phyloP scores from a whole-genome alignment of 2,113 vertebrate species.

The Diadophis punctatus region DNA sequence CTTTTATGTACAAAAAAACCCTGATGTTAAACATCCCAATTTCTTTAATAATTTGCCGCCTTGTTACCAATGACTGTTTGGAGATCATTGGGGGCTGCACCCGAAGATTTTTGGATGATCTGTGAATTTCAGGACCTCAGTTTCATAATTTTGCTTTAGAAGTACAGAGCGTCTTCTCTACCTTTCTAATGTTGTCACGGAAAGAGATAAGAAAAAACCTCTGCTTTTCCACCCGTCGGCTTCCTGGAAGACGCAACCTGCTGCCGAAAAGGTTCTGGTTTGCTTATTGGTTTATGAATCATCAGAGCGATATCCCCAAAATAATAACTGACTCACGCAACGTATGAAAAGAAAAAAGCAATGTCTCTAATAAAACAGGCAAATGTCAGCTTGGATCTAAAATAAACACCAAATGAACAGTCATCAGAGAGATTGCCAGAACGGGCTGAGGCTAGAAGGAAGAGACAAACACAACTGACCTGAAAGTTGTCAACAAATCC shows the following conservation, averaged over 20 bases:
- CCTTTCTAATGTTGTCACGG: neutral
- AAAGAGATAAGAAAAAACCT: neutral
- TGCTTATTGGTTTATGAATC: neutral
- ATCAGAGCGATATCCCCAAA: neutral
- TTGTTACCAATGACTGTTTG: neutral
- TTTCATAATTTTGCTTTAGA: neutral
- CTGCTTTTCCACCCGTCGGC: neutral
- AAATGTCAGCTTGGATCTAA: neutral
- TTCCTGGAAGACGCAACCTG: neutral
- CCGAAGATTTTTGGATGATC: neutral
- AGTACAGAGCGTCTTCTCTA: neutral
- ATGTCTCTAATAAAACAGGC: neutral
- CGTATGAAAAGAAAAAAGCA: neutral
- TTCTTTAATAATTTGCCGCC: neutral
- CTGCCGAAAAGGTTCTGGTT: neutral
- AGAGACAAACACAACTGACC: too few species aligned
- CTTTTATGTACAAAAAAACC: neutral
- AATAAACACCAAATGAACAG: neutral
- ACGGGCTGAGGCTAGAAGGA: neutral
- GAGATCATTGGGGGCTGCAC: neutral
- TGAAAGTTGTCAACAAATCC: neutral
- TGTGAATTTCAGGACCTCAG: neutral
- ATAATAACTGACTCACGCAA: slow-evolving; percentile 6
- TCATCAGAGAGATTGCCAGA: neutral
- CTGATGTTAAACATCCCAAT: neutral